phyloP scores from a whole-genome alignment of 35 echinoderm and acorn worm species.

The Heliocidaris erythrogramma region DNA sequence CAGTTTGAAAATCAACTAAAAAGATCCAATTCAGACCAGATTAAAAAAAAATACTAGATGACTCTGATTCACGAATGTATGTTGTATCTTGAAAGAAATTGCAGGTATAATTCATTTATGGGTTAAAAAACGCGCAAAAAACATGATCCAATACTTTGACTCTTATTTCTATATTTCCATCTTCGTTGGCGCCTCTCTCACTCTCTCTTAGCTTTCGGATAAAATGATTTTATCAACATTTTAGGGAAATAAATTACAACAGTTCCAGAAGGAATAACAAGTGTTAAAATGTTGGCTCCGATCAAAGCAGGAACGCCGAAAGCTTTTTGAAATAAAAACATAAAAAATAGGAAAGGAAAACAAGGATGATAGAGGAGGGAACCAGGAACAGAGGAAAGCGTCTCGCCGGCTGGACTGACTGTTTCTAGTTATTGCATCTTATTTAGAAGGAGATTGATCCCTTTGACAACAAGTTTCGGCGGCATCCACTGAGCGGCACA shows the following conservation, averaged over 20 bases:
- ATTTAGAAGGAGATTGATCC: constrained; percentile 35
- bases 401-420: constrained; percentile 7
- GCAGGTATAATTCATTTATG: not conserved
- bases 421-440: constrained; percentile 30
- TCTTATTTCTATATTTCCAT: not conserved
- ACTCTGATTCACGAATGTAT: not conserved
- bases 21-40: not conserved
- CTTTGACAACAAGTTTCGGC: constrained; percentile 36
- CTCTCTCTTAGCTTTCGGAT: not conserved
- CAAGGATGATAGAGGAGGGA: not conserved
- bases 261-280: not conserved
- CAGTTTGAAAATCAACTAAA: too few species aligned
- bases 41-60: not conserved
- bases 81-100: not conserved
- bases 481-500: not conserved
- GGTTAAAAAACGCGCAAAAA: not conserved
- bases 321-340: not conserved
- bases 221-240: not conserved
- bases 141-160: not conserved
- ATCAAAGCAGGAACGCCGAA: not conserved
- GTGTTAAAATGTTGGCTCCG: constrained; percentile 16
- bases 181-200: not conserved
- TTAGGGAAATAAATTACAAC: not conserved
- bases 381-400: not conserved
- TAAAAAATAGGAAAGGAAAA: not conserved